Evolutionary conservation across 2,888 invertebrate species (phyloP).

Genomic region (Catocala nupta): DNA sequence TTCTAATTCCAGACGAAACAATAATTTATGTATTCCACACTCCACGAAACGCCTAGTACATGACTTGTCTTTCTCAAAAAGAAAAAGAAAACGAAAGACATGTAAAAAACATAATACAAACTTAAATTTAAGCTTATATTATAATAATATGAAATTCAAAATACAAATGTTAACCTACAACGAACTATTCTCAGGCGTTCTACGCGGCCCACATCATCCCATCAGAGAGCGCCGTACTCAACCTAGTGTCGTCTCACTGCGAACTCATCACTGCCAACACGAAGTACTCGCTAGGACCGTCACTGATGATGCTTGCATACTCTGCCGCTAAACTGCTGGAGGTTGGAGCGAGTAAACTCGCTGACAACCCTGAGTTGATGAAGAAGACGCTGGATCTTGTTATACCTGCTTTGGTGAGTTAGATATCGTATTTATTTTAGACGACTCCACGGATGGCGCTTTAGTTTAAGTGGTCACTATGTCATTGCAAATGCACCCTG

Average conservation of each 20-base stretch:
- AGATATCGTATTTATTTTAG: constrained; percentile 16
- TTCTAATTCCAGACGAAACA: too few relatives aligned
- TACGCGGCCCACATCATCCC: constrained; percentile 93
- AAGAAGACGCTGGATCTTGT: constrained; percentile 90
- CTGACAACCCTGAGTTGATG: constrained; percentile 88
- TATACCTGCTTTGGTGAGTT: constrained; percentile 90
- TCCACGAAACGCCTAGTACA: too few relatives aligned
- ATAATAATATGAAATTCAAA: too few relatives aligned
- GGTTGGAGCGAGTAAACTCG: constrained; percentile 72
- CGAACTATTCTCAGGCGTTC: constrained; percentile 83
- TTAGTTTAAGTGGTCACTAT: too few relatives aligned
- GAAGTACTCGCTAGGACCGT: constrained; percentile 77
- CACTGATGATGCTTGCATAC: constrained; percentile 80
- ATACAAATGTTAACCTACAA: too few relatives aligned
- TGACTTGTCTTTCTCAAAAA: too few relatives aligned
- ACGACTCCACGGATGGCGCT: too few relatives aligned
- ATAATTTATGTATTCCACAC: too few relatives aligned
- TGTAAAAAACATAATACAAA: too few relatives aligned
- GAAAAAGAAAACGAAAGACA: too few relatives aligned
- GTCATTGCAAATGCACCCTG: too few relatives aligned
- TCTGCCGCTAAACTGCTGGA: constrained; percentile 80
- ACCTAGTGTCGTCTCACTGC: constrained; percentile 88
- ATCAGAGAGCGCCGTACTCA: constrained; percentile 93
- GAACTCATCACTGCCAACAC: constrained; percentile 77
- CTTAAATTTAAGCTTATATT: too few relatives aligned